Evolutionary conservation across 2,797 vertebrate species (phyloP), one percentile per base, ranked within the genome.

Genomic region (Sternotherus odoratus): DNA sequence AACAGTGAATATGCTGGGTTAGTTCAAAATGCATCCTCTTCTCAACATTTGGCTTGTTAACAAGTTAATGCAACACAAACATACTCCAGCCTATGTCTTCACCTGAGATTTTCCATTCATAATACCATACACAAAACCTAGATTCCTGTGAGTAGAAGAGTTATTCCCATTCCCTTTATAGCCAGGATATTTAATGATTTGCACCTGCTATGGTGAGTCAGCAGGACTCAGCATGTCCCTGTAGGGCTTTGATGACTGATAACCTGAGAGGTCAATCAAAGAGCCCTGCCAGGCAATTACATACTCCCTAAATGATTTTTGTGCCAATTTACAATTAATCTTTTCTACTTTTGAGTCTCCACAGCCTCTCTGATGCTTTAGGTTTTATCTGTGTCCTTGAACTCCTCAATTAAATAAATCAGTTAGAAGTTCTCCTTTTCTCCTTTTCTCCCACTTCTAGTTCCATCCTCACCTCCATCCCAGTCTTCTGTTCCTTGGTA

Each of bases 71-170:
- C 4, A 77, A 56, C 63, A 50, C 26, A 6, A 69, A 13, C 5
- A 36, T 6, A 4, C 28, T 75, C 10, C 36, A 26, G 11, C 80
- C 13, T 21, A 0, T 72, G 6, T 36, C 24, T 86, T 78, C 24
- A 85, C 69, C 19, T 43, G 39, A 74, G 75, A 86, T 79, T 69
- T 16, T 56, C 33, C 66, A 6, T 57, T 10, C 5, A 2, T 28
- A 39, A 43, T 10, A 6, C 4, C 16, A 5, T 6, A 21, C 24
- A 12, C 86, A 83, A 4, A 3, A 50, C 82, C 85, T 72, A 17
- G 15, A 5, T 33, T 49, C 21, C 33, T 88, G 57, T 28, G 83
- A 48, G 3, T 4, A 6, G 5, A 60, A 74, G 2, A 1, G 2
- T 39, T 53, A 74, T 24, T 85, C 36, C 12, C 43, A 83, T 6